Base-by-base conservation (phyloP, 2,797 vertebrate genomes). In the Chelon auratus region DNA sequence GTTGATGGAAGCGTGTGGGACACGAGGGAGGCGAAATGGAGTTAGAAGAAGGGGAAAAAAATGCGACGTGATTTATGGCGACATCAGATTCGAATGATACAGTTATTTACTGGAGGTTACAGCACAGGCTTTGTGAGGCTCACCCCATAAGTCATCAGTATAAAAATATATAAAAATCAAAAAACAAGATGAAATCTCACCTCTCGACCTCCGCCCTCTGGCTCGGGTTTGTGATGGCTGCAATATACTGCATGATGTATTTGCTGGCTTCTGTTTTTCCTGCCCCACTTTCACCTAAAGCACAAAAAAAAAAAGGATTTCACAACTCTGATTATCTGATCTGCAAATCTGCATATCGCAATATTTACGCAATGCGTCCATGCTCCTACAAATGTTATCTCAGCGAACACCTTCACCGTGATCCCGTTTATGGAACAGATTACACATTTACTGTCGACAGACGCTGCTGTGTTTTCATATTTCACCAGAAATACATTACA, bases 241-340 rank as follows among this genome's bases (percentile, higher is more conserved):
- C 96, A 0, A 98, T 97, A 75, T 98, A 98, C 81, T 97, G 97
- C 97, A 98, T 97, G 89, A 98, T 98, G 83, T 96, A 96, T 80
- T 97, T 98, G 81, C 97, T 98, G 43, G 97, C 97, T 78, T 98
- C 97, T 0, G 97, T 98, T 92, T 98, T 98, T 50, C 97, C 97
- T 0, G 97, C 96, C 0, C 97, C 97, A 0, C 97, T 98, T 90
- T 98, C 97, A 5, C 97, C 97, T 98, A 78, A 56, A 68, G 78
- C 2, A 40, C 9, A 52, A 56, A 68, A 66, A 52, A 56, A 68
- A 66, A 40, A 3, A 15, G 45, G 0, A 9, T 52, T 53, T 55
- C 12, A 13, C 9, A 40, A 40, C 10, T 11, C 42, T 43, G 13
- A 40, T 40, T 7, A 40, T 10, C 12, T 12, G 39, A 12, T 11